Conservation (phyloP, 1,140 invertebrate species). For the Drosophila bocki region DNA sequence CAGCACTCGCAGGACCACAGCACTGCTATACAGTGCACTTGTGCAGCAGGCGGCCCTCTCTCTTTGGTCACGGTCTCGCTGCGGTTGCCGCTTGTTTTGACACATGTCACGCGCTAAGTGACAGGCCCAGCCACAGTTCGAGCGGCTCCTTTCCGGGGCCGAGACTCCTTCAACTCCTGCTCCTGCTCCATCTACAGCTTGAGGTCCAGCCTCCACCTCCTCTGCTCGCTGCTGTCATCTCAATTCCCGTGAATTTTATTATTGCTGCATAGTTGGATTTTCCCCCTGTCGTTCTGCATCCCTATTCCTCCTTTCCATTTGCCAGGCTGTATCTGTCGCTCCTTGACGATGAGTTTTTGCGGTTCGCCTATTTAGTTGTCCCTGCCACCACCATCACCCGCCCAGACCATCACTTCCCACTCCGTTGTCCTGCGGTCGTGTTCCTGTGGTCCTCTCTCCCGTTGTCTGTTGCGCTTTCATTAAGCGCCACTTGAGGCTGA, state of each 20-base stretch:
- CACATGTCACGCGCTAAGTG: constrained; percentile 68
- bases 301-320: constrained; percentile 7
- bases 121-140: constrained; percentile 55
- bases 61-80: constrained; percentile 46
- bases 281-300: not conserved
- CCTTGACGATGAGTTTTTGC: constrained; percentile 65
- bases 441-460: constrained; percentile 51
- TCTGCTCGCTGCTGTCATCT: constrained; percentile 50
- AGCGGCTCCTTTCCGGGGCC: constrained; percentile 27
- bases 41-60: constrained; percentile 11
- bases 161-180: not conserved
- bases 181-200: constrained; percentile 8
- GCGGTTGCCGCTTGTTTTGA: constrained; percentile 60
- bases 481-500: constrained; percentile 77
- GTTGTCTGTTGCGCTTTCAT: constrained; percentile 81
- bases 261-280: constrained; percentile 63
- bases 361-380: constrained; percentile 66
- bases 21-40: constrained; percentile 34
- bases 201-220: constrained; percentile 12
- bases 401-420: constrained; percentile 17
- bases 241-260: constrained; percentile 79
- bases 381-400: constrained; percentile 1
- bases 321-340: constrained; percentile 40
- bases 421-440: constrained; percentile 46
- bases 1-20: constrained; percentile 33